Evolutionary conservation across 2,888 invertebrate genomes (phyloP).

Genomic region (Leptopilina drosophilae): DNA sequence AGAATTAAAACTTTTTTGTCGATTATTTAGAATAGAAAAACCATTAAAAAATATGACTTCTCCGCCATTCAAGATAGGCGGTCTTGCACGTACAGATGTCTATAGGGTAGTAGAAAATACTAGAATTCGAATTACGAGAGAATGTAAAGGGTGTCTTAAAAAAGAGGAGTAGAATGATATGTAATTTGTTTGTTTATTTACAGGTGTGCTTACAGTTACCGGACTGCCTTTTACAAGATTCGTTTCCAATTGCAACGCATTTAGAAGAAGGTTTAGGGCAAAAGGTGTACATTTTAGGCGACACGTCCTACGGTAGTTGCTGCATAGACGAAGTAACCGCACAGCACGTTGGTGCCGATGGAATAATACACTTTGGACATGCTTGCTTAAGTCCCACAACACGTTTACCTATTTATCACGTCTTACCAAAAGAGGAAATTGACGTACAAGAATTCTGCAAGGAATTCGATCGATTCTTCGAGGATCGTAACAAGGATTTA

Average conservation of each 20-base stretch:
- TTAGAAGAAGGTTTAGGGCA: slow-evolving; percentile 79
- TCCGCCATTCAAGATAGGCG: slow-evolving; percentile 19
- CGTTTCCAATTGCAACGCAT: slow-evolving; percentile 81
- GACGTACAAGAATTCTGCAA: slow-evolving; percentile 77
- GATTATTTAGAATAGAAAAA: not conserved
- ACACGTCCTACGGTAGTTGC: slow-evolving; percentile 95
- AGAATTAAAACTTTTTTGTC: not conserved
- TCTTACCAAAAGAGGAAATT: slow-evolving; percentile 83
- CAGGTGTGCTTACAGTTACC: slow-evolving; percentile 96
- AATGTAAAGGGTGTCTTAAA: not conserved
- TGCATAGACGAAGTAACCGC: slow-evolving; percentile 94
- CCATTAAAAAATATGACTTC: not conserved
- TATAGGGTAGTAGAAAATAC: not conserved
- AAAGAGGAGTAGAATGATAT: not conserved
- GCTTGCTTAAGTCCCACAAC: slow-evolving; percentile 87
- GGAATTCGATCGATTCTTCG: slow-evolving; percentile 69
- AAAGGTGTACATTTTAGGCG: slow-evolving; percentile 89
- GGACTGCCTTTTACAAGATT: slow-evolving; percentile 85
- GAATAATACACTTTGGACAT: slow-evolving; percentile 94
- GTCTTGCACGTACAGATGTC: slow-evolving; percentile 14
- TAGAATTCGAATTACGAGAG: not conserved
- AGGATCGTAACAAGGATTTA: slow-evolving; percentile 74
- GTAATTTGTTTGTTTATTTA: slow-evolving; percentile 45
- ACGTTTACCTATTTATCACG: slow-evolving; percentile 86
- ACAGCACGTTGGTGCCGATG: slow-evolving; percentile 90